phyloP scores from a whole-genome alignment of 1,140 invertebrate genomes.

The Drosophila ambigua region DNA sequence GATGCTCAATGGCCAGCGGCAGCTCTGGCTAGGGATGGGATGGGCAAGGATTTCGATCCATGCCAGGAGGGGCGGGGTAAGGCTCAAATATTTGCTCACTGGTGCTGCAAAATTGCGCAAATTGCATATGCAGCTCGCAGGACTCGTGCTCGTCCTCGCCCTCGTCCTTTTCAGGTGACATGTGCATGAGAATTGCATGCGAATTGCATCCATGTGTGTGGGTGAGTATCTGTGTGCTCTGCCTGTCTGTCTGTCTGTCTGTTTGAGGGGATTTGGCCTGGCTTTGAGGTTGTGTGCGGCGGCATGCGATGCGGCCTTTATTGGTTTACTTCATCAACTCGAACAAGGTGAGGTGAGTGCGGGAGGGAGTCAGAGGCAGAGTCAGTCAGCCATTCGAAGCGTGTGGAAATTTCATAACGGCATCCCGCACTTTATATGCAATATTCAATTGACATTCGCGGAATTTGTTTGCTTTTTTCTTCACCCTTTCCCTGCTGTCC shows the following conservation, averaged over 20 bases:
- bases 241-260: background rate
- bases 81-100: constrained; percentile 67
- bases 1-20: constrained; percentile 51
- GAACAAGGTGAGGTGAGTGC: constrained; percentile 38
- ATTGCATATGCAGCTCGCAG: constrained; percentile 57
- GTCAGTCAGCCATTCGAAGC: constrained; percentile 53
- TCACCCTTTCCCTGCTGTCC: background rate
- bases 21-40: background rate
- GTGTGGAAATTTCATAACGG: constrained; percentile 76
- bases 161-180: constrained; percentile 66
- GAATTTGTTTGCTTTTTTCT: constrained; percentile 43
- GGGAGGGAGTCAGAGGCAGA: background rate
- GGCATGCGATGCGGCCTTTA: constrained; percentile 71
- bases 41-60: background rate
- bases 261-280: constrained; percentile 55
- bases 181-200: constrained; percentile 54
- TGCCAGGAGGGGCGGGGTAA: background rate
- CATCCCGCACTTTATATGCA: constrained; percentile 65
- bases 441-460: constrained; percentile 79
- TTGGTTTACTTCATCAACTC: constrained; percentile 79
- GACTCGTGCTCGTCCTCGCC: constrained; percentile 1
- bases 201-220: constrained; percentile 5
- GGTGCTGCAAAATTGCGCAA: constrained; percentile 75
- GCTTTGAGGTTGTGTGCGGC: constrained; percentile 58
- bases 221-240: too few species aligned